Conservation (phyloP, 2,113 vertebrate genomes). For the Ceyx melanurus region DNA sequence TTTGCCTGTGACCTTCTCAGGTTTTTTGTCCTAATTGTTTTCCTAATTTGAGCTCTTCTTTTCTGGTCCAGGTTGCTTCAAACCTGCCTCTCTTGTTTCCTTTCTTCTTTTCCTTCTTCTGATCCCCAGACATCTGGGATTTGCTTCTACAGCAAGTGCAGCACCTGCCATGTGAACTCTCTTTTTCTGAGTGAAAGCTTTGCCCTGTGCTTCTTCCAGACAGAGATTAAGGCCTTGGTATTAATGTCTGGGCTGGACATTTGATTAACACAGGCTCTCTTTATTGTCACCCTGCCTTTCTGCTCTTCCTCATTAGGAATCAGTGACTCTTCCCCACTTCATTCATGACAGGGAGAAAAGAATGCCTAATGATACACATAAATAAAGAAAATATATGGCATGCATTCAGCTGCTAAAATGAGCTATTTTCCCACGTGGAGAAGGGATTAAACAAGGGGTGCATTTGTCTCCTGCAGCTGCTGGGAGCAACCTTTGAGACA, state of each 20-base stretch:
- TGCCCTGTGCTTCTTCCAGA: not conserved
- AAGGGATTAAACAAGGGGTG: not conserved
- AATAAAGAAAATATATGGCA: not conserved
- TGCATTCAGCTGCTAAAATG: not conserved
- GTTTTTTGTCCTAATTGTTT: not conserved
- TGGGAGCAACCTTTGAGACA: not conserved
- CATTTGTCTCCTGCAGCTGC: not conserved
- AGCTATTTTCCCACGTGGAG: not conserved
- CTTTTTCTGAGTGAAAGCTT: conserved; percentile 12
- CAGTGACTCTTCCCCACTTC: conserved; percentile 26
- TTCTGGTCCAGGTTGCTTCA: not conserved
- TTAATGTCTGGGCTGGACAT: not conserved
- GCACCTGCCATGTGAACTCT: conserved; percentile 25
- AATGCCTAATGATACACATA: conserved; percentile 16
- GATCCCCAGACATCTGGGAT: not conserved
- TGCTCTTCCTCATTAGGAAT: conserved; percentile 44
- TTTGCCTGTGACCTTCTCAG: not conserved
- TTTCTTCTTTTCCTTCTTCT: not conserved
- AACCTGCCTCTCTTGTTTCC: not conserved
- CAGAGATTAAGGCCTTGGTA: not conserved
- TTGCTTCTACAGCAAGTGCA: not conserved
- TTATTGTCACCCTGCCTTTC: conserved; percentile 30
- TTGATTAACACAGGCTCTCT: conserved; percentile 8
- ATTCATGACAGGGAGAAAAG: not conserved
- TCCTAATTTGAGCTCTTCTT: not conserved